Evolutionary conservation across 2,113 vertebrate species (phyloP), one percentile per base, ranked within the genome.

Genomic region (Spheniscus mendiculus): DNA sequence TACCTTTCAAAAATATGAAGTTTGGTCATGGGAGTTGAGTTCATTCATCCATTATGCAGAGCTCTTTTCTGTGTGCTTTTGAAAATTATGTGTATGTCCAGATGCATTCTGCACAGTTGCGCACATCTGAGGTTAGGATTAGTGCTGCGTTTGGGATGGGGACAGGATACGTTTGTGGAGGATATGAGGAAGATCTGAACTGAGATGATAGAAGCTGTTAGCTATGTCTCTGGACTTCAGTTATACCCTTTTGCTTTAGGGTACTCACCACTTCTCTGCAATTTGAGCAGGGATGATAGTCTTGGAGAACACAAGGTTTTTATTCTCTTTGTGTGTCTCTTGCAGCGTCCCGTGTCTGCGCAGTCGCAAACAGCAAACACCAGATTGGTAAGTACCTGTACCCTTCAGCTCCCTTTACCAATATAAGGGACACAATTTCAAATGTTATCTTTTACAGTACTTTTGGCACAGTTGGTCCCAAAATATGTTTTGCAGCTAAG

Each of bases 321-420:
- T 96, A 97, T 96, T 97, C 42, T 90, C 20, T 96, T 78, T 97
- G 30, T 97, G 91, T 97, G 30, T 97, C 89, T 98, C 96, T 98
- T 98, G n/a, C 98, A 98, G 98, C 97, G 88, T 94, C 98, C 97
- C 82, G 97, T 95, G 52, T 98, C 98, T 97, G 98, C 95, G 40
- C 98, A 98, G 92, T 92, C 92, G 21, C 96, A 98, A 70, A 63
- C 97, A 90, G 91, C 96, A 90, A 96, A 93, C 49, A 50, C 87
- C 96, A 98, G 92, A 96, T 71, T 94, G 96, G 98, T 99, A 97
- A 98, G 98, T 98, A 90, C 38, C 83, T 47, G 98, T 98, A 90
- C 38, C 83, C 53, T 96, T 95, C 52, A 90, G 36, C 49, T 94
- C 84, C 59, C 29, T 49, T 87, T 76, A 58, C 49, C 53, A 47